Base-by-base conservation (phyloP, 1,140 invertebrate species). In the Conus ventricosus region DNA sequence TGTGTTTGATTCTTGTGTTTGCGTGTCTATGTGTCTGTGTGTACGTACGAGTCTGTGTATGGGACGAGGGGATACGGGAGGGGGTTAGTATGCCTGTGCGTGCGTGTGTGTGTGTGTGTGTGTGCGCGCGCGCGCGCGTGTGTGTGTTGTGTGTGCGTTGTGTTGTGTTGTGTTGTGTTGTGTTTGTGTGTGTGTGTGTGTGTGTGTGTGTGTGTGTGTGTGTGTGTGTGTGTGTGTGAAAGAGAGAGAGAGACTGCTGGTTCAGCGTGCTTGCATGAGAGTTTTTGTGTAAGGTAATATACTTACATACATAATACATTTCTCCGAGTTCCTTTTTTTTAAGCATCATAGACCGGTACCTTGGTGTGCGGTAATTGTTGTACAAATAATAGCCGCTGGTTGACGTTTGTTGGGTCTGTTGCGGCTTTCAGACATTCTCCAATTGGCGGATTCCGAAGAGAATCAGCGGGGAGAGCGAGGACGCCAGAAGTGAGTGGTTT, bases 361-460 rank as follows among this genome's bases (percentile, higher is more conserved):
- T 39, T 39, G 39, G 39, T 39, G 3, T 39, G 39, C 39, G 39
- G 39, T 39, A 39, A 39, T 39, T 39, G 39, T 39, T 39, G 39
- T 39, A 39, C 39, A 39, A 39, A 39, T 39, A 39, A 39, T 39
- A 39, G 39, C 39, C 0, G 39, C 39, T 39, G 39, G 25, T 5
- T 78, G 7, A 13, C 8, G 76, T 78, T 15, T 25, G 11, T 15
- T 25, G 11, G n/a, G 7, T 39, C 7, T 87, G 54, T 76, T 84
- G 23, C 83, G 60, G 54, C 6, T 88, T 84, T 53, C 71, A 87
- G 87, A 81, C 81, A 76, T 87, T 81, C 57, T 27, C 55, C 53
- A 80, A 82, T 15, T 87, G 87, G 87, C 53, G 55, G 76, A 87
- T 87, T 27, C 87, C 87, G 17, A 81, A 78, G 17, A 23, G 78